Conservation (phyloP, 2,888 invertebrate species). For the Lydus trimaculatus region DNA sequence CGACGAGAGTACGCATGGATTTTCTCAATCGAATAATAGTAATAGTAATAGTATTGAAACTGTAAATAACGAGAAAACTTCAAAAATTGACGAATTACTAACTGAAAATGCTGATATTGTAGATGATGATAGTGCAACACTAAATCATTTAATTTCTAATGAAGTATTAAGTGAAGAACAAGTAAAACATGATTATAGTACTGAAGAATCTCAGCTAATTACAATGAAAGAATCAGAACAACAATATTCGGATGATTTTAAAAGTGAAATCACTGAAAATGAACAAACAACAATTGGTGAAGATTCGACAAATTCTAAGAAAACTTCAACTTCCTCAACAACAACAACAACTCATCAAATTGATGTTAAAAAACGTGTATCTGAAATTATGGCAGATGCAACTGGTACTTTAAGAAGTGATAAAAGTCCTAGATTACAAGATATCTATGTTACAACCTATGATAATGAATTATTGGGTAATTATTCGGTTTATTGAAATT, state of each 20-base stretch:
- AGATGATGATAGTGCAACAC: background rate
- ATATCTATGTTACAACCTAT: constrained; percentile 57
- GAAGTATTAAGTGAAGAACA: background rate
- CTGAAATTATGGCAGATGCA: constrained; percentile 56
- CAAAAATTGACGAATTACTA: constrained; percentile 9
- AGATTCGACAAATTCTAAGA: background rate
- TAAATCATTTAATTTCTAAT: background rate
- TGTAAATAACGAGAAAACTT: background rate
- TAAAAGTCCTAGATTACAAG: constrained; percentile 55
- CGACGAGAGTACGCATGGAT: background rate
- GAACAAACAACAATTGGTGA: background rate
- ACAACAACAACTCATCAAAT: constrained; percentile 26
- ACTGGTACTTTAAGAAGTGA: constrained; percentile 46
- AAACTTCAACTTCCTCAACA: constrained; percentile 29
- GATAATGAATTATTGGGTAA: constrained; percentile 43
- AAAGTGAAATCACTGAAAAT: background rate
- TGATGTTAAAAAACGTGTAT: constrained; percentile 55
- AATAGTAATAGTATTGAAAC: background rate
- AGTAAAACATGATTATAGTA: background rate
- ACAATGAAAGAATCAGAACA: background rate
- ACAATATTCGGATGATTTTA: constrained; percentile 5
- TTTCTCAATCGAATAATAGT: background rate
- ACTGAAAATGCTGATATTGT: background rate
- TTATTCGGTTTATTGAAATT: constrained; percentile 16
- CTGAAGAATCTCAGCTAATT: background rate